These are phyloP conservation scores for Embiotoca jacksoni DNA, from an alignment of 2,113 vertebrate genomes.

Conservation along the genomic window DNA sequence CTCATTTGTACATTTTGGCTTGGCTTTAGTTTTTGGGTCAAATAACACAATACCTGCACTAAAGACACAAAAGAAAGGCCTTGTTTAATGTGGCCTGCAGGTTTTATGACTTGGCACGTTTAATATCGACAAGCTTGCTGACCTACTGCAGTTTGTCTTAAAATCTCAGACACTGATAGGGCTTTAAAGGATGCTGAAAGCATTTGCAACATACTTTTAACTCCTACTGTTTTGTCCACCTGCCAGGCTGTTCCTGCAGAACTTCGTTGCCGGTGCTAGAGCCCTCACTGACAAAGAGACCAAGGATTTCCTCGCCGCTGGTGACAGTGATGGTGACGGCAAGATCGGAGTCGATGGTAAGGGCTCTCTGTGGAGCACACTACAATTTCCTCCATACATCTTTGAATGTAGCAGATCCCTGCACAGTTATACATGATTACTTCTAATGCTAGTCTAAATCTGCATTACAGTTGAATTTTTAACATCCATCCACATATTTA, in stretches of 20 bases:
- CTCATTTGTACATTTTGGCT: not conserved
- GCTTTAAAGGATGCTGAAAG: not conserved
- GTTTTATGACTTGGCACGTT: no score
- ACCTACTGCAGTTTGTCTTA: not conserved
- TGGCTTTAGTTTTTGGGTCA: not conserved
- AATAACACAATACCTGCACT: not conserved
- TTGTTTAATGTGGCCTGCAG: not conserved
- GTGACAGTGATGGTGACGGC: conserved; percentile 86
- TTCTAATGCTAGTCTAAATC: not conserved
- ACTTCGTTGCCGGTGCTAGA: conserved; percentile 83
- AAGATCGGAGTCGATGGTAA: conserved; percentile 86
- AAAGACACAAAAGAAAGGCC: not conserved
- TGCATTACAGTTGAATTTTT: not conserved
- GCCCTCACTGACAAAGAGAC: conserved; percentile 84
- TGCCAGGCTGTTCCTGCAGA: conserved; percentile 86
- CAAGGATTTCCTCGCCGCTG: conserved; percentile 81
- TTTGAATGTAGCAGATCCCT: conserved; percentile 2
- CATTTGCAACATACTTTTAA: not conserved
- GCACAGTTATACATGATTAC: not conserved
- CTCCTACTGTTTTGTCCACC: conserved; percentile 2
- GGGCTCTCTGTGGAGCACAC: conserved; percentile 4
- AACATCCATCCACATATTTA: not conserved
- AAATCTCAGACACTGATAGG: not conserved
- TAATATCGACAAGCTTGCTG: no score
- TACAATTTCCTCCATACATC: not conserved